Evolutionary conservation across 2,888 invertebrate genomes (phyloP), one percentile per base, ranked within the genome.

Genomic region (Dynastes grantii): DNA sequence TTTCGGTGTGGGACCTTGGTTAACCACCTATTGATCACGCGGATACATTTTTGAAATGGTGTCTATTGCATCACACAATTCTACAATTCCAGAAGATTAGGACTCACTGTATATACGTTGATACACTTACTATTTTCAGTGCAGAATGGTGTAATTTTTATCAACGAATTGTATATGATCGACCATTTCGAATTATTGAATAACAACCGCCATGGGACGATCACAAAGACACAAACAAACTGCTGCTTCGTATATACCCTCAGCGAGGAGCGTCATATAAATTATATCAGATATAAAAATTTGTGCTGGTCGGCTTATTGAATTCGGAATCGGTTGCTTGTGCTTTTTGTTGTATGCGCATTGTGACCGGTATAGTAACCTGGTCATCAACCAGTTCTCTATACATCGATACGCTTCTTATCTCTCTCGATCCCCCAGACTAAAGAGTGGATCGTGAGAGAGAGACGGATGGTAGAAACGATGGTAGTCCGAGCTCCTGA

Each of bases 241-340:
- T 5, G 11, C 5, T 13, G 45, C 45, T 45, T 32, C 32, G 32
- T 32, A 32, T 32, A 16, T 53, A 53, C 53, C 53, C 53, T 16
- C 53, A 16, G 53, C 53, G 51, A 53, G 49, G 29, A 70, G 22
- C 9, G n/a, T 51, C 71, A 55, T 55, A 71, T 71, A 71, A 71
- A 71, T 71, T 71, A 71, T 55, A 71, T 71, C 71, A 71, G 71
- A 71, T 71, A 71, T 71, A 71, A 55, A 71, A 71, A 71, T 71
- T 71, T 71, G 55, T 71, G 71, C 37, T 55, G 16, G 55, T 71
- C 71, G 37, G 27, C 55, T 71, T 71, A 71, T 71, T 71, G 71
- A 71, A 71, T 37, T 71, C 71, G 37, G 55, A 71, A 71, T 71
- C 71, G 49, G 58, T 58, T 71, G 27, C 53, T 16, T 49, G 32